Conservation (phyloP, 1,140 invertebrate species). For the Holcopasites calliopsidis region DNA sequence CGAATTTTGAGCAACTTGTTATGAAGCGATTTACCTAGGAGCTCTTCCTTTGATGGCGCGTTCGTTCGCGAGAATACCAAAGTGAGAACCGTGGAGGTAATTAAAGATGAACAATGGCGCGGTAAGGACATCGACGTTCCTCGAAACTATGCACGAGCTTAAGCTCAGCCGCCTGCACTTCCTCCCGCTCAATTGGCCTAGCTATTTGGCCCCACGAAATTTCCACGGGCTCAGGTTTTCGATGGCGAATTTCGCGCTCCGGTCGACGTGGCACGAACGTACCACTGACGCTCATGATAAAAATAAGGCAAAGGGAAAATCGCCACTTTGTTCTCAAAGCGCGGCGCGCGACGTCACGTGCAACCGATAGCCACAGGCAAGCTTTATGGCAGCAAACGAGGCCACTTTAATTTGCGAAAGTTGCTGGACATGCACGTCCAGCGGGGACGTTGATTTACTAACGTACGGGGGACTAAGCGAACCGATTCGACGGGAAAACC, state of each 20-base stretch:
- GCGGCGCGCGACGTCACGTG: constrained; percentile 11
- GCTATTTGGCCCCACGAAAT: background rate
- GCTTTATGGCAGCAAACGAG: constrained; percentile 34
- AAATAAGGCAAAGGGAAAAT: constrained; percentile 27
- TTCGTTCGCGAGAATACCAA: constrained; percentile 19
- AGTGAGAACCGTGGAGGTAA: constrained; percentile 20
- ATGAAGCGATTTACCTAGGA: constrained; percentile 57
- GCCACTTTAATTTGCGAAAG: constrained; percentile 61
- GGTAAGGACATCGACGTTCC: background rate
- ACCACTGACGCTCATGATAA: constrained; percentile 10
- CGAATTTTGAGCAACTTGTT: constrained; percentile 72
- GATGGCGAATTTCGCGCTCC: constrained; percentile 13
- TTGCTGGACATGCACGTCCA: constrained; percentile 55
- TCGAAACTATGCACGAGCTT: constrained; percentile 36
- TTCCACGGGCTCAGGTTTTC: constrained; percentile 13
- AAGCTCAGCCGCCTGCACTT: constrained; percentile 11
- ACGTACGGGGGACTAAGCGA: constrained; percentile 30
- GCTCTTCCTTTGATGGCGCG: constrained; percentile 46
- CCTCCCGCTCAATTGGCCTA: background rate
- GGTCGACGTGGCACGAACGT: constrained; percentile 14
- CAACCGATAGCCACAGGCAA: constrained; percentile 12
- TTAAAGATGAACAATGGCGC: constrained; percentile 52
- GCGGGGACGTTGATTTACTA: constrained; percentile 56
- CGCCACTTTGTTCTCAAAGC: constrained; percentile 40
- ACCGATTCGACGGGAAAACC: constrained; percentile 56